phyloP scores from a whole-genome alignment of 2,797 vertebrate genomes.

The Neopelma chrysocephalum region DNA sequence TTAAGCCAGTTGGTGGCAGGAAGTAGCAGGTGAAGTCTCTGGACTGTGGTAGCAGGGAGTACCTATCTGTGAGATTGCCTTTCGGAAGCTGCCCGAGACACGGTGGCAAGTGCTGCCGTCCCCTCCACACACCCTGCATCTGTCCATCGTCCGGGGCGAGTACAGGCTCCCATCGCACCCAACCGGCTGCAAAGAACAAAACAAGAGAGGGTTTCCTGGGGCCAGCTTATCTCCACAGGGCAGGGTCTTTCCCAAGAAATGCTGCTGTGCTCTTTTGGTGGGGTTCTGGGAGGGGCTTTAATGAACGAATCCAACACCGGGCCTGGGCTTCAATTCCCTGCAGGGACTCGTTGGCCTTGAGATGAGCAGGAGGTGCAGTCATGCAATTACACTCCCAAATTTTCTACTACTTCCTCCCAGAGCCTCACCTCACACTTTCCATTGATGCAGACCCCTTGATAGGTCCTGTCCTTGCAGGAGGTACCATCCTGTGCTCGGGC shows the following conservation, averaged over 20 bases:
- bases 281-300: neutral
- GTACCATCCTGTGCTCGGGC: conserved; percentile 88
- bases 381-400: neutral
- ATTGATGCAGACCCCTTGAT: conserved; percentile 88
- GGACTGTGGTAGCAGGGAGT: conserved; percentile 69
- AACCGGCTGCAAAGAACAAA: conserved; percentile 78
- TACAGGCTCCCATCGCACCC: conserved; percentile 89
- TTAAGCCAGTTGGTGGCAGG: conserved; percentile 7
- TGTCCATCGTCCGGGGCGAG: conserved; percentile 83
- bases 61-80: conserved; percentile 89
- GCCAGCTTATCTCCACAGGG: neutral
- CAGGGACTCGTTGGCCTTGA: neutral
- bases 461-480: conserved; percentile 83
- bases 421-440: conserved; percentile 86
- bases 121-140: conserved; percentile 88
- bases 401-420: neutral
- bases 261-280: neutral
- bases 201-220: neutral
- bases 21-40: conserved; percentile 28
- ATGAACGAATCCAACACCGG: rapidly evolving
- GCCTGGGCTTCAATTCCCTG: neutral
- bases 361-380: neutral
- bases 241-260: neutral
- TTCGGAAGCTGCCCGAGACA: conserved; percentile 88
- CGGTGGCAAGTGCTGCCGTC: conserved; percentile 87